phyloP scores from a whole-genome alignment of 2,797 vertebrate genomes.

The Sebastes minor region DNA sequence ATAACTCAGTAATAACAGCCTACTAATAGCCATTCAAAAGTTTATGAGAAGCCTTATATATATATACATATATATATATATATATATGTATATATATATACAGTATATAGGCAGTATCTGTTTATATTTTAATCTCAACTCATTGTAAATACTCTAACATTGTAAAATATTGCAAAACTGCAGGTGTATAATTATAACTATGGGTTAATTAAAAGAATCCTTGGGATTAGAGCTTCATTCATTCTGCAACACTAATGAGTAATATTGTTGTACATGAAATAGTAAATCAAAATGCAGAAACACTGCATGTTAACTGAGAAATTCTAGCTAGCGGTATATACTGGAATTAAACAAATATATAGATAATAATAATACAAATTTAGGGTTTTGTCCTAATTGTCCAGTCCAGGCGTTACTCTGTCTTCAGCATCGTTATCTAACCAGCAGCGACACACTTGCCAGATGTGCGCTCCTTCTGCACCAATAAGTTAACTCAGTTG shows the following conservation, averaged over 20 bases:
- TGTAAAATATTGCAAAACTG: not conserved
- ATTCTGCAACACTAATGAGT: not conserved
- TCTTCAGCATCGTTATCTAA: constrained; percentile 24
- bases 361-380: not conserved
- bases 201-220: not conserved
- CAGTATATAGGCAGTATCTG: not conserved
- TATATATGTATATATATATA: no score
- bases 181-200: not conserved
- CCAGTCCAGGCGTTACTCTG: not conserved
- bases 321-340: not conserved
- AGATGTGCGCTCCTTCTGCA: constrained; percentile 50
- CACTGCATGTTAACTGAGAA: not conserved
- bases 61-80: no score
- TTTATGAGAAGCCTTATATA: not conserved
- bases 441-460: constrained; percentile 20
- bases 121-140: not conserved
- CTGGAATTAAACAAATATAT: not conserved
- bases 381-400: not conserved
- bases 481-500: constrained; percentile 48
- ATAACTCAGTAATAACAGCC: no score
- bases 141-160: not conserved
- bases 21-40: not conserved
- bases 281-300: not conserved
- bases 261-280: not conserved
- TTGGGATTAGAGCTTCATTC: not conserved